Base-by-base conservation (phyloP, 2,797 vertebrate genomes). In the Poliocrania exsul region DNA sequence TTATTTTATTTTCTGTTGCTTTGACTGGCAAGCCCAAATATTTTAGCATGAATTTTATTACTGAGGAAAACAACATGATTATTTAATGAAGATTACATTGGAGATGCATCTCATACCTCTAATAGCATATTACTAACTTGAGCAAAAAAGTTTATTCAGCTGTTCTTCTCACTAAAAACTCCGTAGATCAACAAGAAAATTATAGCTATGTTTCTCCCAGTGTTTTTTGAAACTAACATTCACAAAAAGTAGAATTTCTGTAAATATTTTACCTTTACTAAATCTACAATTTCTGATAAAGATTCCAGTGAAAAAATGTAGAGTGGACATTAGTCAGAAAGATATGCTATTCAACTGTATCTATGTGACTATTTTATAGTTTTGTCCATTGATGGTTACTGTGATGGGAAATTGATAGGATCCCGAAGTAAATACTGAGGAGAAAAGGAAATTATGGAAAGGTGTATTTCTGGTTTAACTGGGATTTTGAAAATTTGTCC, bases 1-100 rank as follows among this genome's bases (percentile, higher is more conserved):
- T 91, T 88, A 80, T 94, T 96, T 96, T 97, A 86, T 90, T 95
- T 92, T 93, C 85, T 94, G 69, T 81, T 96, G 93, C 96, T 96
- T 95, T 94, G 90, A 91, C 82, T 94, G 92, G 94, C 91, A 92
- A 95, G 40, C 58, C 81, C 75, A 95, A 94, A 92, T 96, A 95
- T 95, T 96, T 96, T 88, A 95, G 83, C 61, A 92, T 94, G 6
- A 95, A 87, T 95, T 94, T 96, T 97, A 94, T 81, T 91, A 73
- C 85, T 61, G 54, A 91, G 83, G 80, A 75, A 95, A 96, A 96
- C 92, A 97, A 61, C 77, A 90, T 66, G 35, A 93, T 96, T 96
- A 92, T 95, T 97, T 94, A 75, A 80, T 94, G 35, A 93, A 95
- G 74, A 92, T 96, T 88, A 86, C 2, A 0, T 74, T 85, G 51